Percentiles rank a stretch among this genome's conserved stretches.
These are phyloP conservation scores for Fragum whitleyi DNA, from an alignment of 2,888 invertebrate genomes.

Conservation along the genomic window DNA sequence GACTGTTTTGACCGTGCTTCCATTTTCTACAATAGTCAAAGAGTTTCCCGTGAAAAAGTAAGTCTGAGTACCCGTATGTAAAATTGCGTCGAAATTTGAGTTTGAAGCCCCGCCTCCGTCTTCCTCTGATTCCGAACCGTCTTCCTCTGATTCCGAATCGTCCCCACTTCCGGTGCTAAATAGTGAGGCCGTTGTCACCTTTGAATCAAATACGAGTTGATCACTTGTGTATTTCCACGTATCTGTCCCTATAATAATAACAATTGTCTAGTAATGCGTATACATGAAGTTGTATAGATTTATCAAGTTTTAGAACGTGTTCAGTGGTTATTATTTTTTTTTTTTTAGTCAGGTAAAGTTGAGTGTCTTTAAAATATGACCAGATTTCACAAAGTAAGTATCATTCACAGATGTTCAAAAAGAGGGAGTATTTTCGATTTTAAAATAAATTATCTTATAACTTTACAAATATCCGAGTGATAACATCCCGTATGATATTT, in stretches of 20 bases:
- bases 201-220: background rate
- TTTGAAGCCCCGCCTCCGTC: background rate
- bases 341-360: too few species aligned
- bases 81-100: background rate
- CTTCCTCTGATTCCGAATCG: background rate
- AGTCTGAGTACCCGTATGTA: background rate
- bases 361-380: too few species aligned
- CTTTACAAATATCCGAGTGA: too few species aligned
- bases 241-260: background rate
- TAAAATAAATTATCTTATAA: too few species aligned
- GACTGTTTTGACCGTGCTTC: background rate
- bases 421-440: too few species aligned
- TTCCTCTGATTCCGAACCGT: background rate
- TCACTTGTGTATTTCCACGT: background rate
- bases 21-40: slow-evolving; percentile 1
- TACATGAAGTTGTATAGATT: background rate
- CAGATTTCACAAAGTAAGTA: too few species aligned
- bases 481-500: too few species aligned
- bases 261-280: background rate
- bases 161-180: background rate
- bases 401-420: too few species aligned
- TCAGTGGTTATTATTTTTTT: too few species aligned
- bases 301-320: too few species aligned
- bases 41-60: background rate
- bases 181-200: background rate